Evolutionary conservation across 2,797 vertebrate genomes (phyloP), one percentile per base, ranked within the genome.

Genomic region (Loris lydekkerianus): DNA sequence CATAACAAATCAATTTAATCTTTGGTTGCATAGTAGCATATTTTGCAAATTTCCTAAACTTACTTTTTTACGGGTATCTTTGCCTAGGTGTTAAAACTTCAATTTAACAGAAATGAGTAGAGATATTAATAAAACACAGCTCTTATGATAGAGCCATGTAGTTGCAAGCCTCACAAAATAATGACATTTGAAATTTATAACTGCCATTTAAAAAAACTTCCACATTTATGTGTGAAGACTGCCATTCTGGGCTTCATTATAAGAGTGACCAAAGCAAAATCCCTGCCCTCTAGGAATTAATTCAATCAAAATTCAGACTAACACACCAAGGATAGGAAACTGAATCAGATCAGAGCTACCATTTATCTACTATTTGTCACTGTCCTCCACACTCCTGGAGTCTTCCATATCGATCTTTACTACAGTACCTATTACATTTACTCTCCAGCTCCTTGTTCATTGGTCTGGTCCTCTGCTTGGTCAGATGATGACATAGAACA

Each of bases 1-100:
- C 94, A 96, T 93, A 98, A 98, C 98, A 98, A 98, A 98, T 97
- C 97, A 97, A 97, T 98, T 98, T 97, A 98, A 98, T 97, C 96
- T 98, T 96, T 92, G 86, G 97, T 94, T 98, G 93, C 96, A 97
- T 17, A 75, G 93, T 86, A 97, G 89, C 96, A 96, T 89, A 94
- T 97, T 98, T 97, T 97, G 97, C 92, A 98, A 97, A 96, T 95
- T 97, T 97, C 89, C 92, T 89, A 96, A 97, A 97, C 92, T 97
- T 91, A 96, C 83, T 96, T 98, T 96, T 65, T 76, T 96, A 93
- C 15, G 86, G 85, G 96, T 89, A 76, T 69, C 80, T 97, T 93
- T 92, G 70, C 60, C 93, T 96, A 76, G 97, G 93, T 96, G 89
- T 97, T 92, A 96, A 96, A 97, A 97, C 87, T 92, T 88, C 65